Percentiles rank a stretch among this genome's conserved stretches.
phyloP scores from a whole-genome alignment of 2,888 invertebrate species.

The Cataglyphis rosenhaueri region DNA sequence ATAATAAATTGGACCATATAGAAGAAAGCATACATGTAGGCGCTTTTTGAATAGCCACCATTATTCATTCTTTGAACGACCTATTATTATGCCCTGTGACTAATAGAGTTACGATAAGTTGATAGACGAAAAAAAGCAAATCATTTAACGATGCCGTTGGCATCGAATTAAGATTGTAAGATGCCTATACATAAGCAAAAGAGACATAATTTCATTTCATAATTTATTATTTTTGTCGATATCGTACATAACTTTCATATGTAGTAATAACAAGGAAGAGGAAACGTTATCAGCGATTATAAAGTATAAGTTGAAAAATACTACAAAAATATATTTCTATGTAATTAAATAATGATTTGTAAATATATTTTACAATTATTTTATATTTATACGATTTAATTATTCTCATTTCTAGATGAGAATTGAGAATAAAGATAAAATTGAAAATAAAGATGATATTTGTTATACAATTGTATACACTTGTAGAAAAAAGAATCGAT shows the following conservation, averaged over 20 bases:
- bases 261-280: background rate
- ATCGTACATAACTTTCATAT: background rate
- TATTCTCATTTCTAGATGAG: background rate
- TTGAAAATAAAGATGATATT: background rate
- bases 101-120: conserved; percentile 33
- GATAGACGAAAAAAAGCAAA: conserved; percentile 18
- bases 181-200: background rate
- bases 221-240: background rate
- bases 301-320: too few species aligned
- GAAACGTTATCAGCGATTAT: background rate
- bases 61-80: conserved; percentile 12
- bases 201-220: background rate
- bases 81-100: conserved; percentile 26
- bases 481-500: background rate
- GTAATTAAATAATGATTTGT: too few species aligned
- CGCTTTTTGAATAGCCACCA: conserved; percentile 20
- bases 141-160: conserved; percentile 28
- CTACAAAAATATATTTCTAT: too few species aligned
- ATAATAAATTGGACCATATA: conserved; percentile 26
- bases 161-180: conserved; percentile 22
- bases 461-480: background rate
- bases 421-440: background rate
- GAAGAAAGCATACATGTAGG: conserved; percentile 13
- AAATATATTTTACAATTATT: too few species aligned
- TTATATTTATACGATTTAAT: too few species aligned